A percentile compares a stretch with the other conserved stretches of the same genome.
Conservation (phyloP, 2,113 vertebrate species). For the Notechis scutatus region DNA sequence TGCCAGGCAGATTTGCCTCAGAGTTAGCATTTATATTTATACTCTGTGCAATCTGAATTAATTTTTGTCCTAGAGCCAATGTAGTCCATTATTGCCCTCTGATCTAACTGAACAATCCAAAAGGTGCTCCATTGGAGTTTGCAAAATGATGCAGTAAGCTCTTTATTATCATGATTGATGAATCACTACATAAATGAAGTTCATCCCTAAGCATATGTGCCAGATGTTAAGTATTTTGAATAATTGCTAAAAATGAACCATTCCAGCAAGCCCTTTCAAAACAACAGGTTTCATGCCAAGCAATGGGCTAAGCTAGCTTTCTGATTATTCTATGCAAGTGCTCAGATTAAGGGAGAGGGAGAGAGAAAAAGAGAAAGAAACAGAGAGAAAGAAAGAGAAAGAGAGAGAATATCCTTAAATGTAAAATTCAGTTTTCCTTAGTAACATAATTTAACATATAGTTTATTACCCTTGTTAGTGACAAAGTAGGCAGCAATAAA, state of each 20-base stretch:
- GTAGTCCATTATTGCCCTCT: slow-evolving; percentile 4
- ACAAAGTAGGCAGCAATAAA: not conserved
- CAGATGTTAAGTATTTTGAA: slow-evolving; percentile 46
- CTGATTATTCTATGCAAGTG: not conserved
- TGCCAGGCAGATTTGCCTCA: not conserved
- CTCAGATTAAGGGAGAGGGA: not conserved
- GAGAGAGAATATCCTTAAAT: not conserved
- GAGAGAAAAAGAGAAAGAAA: not conserved
- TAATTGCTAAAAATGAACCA: slow-evolving; percentile 22
- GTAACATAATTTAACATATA: not conserved
- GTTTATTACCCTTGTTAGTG: not conserved
- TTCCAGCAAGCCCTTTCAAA: slow-evolving; percentile 14
- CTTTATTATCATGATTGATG: slow-evolving; percentile 39
- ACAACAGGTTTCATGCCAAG: slow-evolving; percentile 1
- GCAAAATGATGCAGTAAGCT: slow-evolving; percentile 32
- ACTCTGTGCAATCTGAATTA: not conserved
- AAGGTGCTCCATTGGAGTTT: slow-evolving; percentile 30
- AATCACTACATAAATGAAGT: slow-evolving; percentile 20
- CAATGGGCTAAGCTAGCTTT: not conserved
- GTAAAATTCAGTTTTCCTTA: not conserved
- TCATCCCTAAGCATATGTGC: slow-evolving; percentile 33
- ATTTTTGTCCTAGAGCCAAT: slow-evolving; percentile 14
- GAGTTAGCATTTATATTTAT: slow-evolving; percentile 7
- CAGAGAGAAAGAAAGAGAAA: not conserved
- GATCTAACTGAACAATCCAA: slow-evolving; percentile 22